Evolutionary conservation across 2,888 invertebrate species (phyloP), one percentile per base, ranked within the genome.

Genomic region (Drosophila siamana): DNA sequence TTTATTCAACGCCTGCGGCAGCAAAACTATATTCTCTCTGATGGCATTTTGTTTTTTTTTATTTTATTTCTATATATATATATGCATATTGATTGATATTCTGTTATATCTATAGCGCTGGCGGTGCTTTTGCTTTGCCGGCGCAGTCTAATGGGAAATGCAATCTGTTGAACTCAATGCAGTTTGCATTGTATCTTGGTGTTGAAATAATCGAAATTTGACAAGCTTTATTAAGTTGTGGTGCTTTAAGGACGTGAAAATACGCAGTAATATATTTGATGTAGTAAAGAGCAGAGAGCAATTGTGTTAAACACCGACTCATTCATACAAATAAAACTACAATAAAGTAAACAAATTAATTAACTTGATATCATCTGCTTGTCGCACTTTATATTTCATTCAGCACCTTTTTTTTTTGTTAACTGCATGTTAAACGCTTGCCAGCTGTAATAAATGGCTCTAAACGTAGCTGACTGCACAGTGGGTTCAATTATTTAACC

Each of bases 81-180:
- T 2, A 19, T 11, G 38, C n/a, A 63, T 77, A 75, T 64, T 67
- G 66, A 67, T 73, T 82, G 62, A 33, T 51, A 24, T 36, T n/a
- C 46, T 22, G 19, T 44, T 46, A 36, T 52, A 68, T 13, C 56
- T 30, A 33, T 43, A 15, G 16, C 30, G 15, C 36, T 13, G 6
- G n/a, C n/a, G n/a, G n/a, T n/a, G n/a, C n/a, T n/a, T n/a, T n/a
- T n/a, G n/a, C n/a, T n/a, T n/a, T n/a, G n/a, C n/a, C n/a, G n/a
- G n/a, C n/a, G 19, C 30, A 26, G n/a, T 52, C 52, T 11, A 28
- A 19, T 48, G 38, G 38, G 56, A 40, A 61, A 80, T 56, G 41
- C 70, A 64, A 69, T 59, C 48, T 69, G 16, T 15, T n/a, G 38
- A 26, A 50, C 43, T 44, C 26, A 26, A 22, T 36, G 30, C 30